Base-by-base conservation (phyloP, 1,140 invertebrate genomes). In the Argopecten irradians region DNA sequence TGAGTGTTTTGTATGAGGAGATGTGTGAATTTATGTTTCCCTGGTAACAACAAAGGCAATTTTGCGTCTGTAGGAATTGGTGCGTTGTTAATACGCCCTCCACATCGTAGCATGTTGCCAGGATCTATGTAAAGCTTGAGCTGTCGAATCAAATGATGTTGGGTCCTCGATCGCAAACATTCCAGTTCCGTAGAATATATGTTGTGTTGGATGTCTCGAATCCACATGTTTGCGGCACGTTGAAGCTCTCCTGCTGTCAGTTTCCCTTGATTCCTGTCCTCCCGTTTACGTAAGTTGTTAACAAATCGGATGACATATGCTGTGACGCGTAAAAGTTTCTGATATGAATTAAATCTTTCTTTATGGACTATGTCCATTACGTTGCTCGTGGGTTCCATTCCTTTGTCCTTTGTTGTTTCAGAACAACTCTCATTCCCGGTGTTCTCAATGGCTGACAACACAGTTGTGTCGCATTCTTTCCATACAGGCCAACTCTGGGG, bases 1-100 rank as follows among this genome's bases (percentile, higher is more conserved):
- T 87, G 86, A 34, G 84, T 35, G 34, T 85, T 46, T 22, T 35
- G n/a, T 13, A 46, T 33, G 35, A 88, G 43, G 32, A 90, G 82
- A 16, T 36, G 82, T 13, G 86, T 90, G 3, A 90, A 35, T 9
- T 5, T 34, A 83, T 90, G 83, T 34, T 89, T 87, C 22, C 32
- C 16, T 86, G 89, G 84, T 82, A 88, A 34, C 32, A 90, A 46
- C n/a, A 46, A 86, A 13, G 84, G 85, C 33, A 86, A 86, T 36
- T 86, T 86, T 16, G 39, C 39, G 22, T 41, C 33, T 35, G 33
- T 34, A 32, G 22, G 22, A 34, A 90, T 43, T 1, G 43, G 89
- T 35, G 84, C 87, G 83, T 87, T 87, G 11, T 85, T 19, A n/a
- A 88, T 86, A 36, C 85, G 82, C 13, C 71, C 87, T 1, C 84